Conservation (phyloP, 2,797 vertebrate genomes). For the Centropyge bicolor region DNA sequence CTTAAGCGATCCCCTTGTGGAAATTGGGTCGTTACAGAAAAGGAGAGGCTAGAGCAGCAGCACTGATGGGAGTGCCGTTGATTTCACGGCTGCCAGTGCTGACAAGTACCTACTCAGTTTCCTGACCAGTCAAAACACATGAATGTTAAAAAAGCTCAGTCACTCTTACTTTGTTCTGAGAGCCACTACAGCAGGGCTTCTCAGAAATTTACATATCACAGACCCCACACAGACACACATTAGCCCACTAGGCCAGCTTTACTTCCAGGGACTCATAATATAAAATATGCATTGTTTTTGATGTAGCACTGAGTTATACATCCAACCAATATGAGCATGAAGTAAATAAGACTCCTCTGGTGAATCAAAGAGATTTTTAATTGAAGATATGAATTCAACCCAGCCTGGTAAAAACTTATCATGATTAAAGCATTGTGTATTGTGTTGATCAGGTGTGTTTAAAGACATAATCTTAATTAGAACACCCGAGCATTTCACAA, state of each 20-base stretch:
- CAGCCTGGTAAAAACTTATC: background rate
- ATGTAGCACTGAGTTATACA: background rate
- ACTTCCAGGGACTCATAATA: background rate
- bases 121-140: conserved; percentile 53
- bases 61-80: conserved; percentile 25
- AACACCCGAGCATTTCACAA: background rate
- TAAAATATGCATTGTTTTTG: conserved; percentile 8
- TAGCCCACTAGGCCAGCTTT: conserved; percentile 8
- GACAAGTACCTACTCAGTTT: conserved; percentile 47
- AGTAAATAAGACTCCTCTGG: background rate
- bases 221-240: conserved; percentile 23
- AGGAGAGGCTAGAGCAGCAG: conserved; percentile 18
- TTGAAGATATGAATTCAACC: background rate
- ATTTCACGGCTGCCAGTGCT: conserved; percentile 46
- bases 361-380: background rate
- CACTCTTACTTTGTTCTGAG: conserved; percentile 26
- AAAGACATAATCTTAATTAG: background rate
- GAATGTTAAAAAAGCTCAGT: conserved; percentile 32
- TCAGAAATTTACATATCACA: conserved; percentile 33
- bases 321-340: background rate
- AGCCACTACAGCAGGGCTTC: conserved; percentile 11
- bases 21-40: conserved; percentile 42
- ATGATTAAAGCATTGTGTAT: conserved; percentile 10
- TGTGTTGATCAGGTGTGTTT: conserved; percentile 8
- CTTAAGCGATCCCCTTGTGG: conserved; percentile 18